Percentiles rank a stretch among this genome's conserved stretches.
These are phyloP conservation scores for Leptopilina syphax DNA, from an alignment of 2,888 invertebrate species.

Conservation along the genomic window DNA sequence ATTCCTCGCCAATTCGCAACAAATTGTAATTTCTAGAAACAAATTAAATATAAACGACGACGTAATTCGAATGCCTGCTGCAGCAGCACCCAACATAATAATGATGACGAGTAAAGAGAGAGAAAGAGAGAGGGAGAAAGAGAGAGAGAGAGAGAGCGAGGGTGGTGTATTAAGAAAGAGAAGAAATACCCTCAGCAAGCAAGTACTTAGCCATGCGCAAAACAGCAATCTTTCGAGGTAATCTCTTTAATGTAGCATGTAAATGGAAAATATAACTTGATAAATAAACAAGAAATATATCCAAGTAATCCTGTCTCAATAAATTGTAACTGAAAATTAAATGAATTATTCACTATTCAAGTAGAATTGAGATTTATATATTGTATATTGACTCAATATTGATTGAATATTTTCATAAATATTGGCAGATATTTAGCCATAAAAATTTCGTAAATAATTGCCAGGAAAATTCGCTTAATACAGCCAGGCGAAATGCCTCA, in stretches of 20 bases:
- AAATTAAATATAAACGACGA: conserved; percentile 75
- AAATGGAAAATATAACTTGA: conserved; percentile 45
- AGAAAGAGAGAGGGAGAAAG: neutral
- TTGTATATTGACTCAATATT: too few relatives aligned
- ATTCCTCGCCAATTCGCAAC: conserved; percentile 62
- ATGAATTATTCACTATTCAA: too few relatives aligned
- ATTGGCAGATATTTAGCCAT: too few relatives aligned
- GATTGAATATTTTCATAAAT: too few relatives aligned
- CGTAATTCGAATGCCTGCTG: conserved; percentile 75
- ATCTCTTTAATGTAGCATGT: conserved; percentile 74
- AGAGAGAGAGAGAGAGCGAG: conserved; percentile 39
- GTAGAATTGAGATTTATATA: too few relatives aligned
- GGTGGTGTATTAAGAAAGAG: neutral
- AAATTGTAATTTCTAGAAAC: conserved; percentile 75
- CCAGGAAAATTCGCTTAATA: too few relatives aligned
- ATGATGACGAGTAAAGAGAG: conserved; percentile 63
- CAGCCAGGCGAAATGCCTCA: too few relatives aligned
- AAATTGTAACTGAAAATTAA: too few relatives aligned
- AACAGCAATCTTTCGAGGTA: conserved; percentile 74
- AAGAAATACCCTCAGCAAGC: conserved; percentile 50
- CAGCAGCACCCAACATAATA: conserved; percentile 71
- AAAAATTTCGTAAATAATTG: too few relatives aligned
- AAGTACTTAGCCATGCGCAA: conserved; percentile 70
- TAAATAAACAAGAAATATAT: too few relatives aligned
- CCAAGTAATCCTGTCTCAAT: too few relatives aligned